phyloP scores from a whole-genome alignment of 2,797 vertebrate species.

The Acrossocheilus fasciatus region DNA sequence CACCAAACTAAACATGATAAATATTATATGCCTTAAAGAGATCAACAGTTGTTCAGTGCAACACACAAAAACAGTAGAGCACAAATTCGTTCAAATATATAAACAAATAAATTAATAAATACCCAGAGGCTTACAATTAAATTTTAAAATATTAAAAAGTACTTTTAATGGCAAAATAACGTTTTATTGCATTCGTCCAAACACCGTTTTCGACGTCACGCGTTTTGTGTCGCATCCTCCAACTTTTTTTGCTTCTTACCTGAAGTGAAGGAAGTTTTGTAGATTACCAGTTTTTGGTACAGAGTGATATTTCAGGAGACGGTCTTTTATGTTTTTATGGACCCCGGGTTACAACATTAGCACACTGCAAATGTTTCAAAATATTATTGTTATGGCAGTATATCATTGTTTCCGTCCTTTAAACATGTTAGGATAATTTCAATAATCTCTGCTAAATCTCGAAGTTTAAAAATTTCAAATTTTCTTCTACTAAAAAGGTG shows the following conservation, averaged over 20 bases:
- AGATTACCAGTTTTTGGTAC: not conserved
- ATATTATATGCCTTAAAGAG: not conserved
- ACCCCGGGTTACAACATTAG: not conserved
- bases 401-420: not conserved
- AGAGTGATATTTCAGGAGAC: not conserved
- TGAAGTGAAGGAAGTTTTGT: not conserved
- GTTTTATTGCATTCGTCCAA: not conserved
- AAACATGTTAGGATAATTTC: not conserved
- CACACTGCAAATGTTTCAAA: not conserved
- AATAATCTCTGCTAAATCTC: not conserved
- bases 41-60: constrained; percentile 2
- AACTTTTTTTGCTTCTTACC: not conserved
- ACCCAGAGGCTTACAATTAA: not conserved
- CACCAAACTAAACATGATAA: not conserved
- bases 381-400: not conserved
- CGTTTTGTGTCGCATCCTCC: not conserved
- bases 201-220: not conserved
- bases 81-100: constrained; percentile 5
- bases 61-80: not conserved
- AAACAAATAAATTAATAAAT: not conserved
- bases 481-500: not conserved
- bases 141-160: not conserved
- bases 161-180: not conserved
- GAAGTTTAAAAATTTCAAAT: not conserved
- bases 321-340: not conserved